Conservation (phyloP, 2,797 vertebrate genomes). For the Remorina albescens region DNA sequence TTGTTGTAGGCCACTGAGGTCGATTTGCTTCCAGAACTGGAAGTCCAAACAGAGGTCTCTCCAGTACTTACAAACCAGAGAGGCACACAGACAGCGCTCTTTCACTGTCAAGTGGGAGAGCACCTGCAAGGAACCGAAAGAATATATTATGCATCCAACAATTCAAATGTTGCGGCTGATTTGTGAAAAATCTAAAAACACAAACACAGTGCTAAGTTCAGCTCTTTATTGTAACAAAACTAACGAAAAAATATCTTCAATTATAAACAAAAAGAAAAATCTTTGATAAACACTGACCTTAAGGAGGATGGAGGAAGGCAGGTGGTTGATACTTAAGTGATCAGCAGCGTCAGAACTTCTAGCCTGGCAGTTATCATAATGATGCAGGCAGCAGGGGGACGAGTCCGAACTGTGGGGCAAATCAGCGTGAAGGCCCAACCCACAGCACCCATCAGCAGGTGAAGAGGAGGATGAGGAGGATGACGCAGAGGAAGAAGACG, state of each 20-base stretch:
- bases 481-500: slow-evolving; percentile 66
- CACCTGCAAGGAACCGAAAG: slow-evolving; percentile 83
- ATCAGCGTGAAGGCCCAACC: slow-evolving; percentile 73
- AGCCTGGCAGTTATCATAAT: slow-evolving; percentile 80
- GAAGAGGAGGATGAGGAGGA: slow-evolving; percentile 76
- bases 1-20: slow-evolving; percentile 97
- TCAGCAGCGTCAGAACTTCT: slow-evolving; percentile 84
- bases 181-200: not conserved
- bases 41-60: slow-evolving; percentile 98
- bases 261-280: not conserved
- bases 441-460: slow-evolving; percentile 76
- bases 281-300: slow-evolving; percentile 86
- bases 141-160: not conserved
- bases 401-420: slow-evolving; percentile 77
- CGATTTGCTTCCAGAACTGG: slow-evolving; percentile 99
- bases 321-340: slow-evolving; percentile 91
- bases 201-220: not conserved
- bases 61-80: slow-evolving; percentile 99
- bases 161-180: not conserved
- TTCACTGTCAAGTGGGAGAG: slow-evolving; percentile 97
- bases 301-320: slow-evolving; percentile 96
- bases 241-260: not conserved
- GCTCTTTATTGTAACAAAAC: not conserved
- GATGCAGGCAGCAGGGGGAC: slow-evolving; percentile 81
- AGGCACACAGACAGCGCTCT: slow-evolving; percentile 95